Base-by-base conservation (phyloP, 2,888 invertebrate species). In the Hydropsyche betteni region DNA sequence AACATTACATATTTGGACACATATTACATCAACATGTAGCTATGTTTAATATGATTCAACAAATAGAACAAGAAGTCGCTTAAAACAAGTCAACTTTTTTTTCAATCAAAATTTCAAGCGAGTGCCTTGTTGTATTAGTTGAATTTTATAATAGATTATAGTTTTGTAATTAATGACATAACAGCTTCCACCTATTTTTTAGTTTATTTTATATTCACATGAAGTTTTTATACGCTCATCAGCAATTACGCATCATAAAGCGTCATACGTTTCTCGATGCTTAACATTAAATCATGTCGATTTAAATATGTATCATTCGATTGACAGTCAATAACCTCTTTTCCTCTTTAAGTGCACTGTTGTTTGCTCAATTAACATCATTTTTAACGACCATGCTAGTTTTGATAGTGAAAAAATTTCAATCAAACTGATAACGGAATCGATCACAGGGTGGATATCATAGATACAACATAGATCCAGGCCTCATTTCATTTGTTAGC, bases 1-100 rank as follows among this genome's bases (percentile, higher is more conserved):
- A 58, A 58, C 58, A 58, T 58, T 58, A 58, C 58, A 58, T 58
- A 58, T 58, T 58, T 58, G 58, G 58, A 58, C 58, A 58, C 58
- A 10, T 44, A 58, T 58, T 58, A 58, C 58, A 58, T 58, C 58
- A 24, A 58, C 8, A 58, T 58, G 58, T 58, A 58, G 14, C 24
- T 58, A 58, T 44, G 44, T 58, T 58, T 58, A 58, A 24, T 58
- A 16, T 58, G 8, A 14, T 24, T 16, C 6, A 44, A 44, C 44
- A 10, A 44, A 44, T 10, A 44, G 6, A 6, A 10, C 44, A 44
- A 44, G 44, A 44, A 44, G 44, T 10, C 44, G 44, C 44, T 44
- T 44, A 10, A 44, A 44, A 10, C 4, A 44, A 0, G 6, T 44
- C 44, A 44, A 44, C 44, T 44, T 44, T 44, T 4, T 10, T 44